Percentiles rank a stretch among this genome's conserved stretches.
Conservation (phyloP, 2,113 vertebrate genomes). For the Phylloscopus trochilus region DNA sequence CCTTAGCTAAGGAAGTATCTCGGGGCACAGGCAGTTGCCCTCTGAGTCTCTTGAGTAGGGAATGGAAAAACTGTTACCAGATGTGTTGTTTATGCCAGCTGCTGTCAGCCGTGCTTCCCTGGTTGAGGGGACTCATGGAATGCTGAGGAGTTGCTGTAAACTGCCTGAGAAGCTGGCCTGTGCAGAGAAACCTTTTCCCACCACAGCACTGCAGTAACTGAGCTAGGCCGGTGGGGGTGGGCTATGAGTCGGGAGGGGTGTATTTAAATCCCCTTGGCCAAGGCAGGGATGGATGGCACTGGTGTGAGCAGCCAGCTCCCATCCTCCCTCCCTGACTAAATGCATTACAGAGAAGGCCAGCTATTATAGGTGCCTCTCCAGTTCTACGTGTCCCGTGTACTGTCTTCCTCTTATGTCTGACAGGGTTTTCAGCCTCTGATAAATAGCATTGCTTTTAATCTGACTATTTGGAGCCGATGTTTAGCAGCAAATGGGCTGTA, state of each 20-base stretch:
- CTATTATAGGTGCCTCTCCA: not conserved
- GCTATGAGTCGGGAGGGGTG: rapidly evolving
- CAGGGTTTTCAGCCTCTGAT: not conserved
- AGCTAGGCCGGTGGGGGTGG: not conserved
- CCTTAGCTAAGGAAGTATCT: not conserved
- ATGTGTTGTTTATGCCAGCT: not conserved
- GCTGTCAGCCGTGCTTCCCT: not conserved
- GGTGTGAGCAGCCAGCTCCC: not conserved
- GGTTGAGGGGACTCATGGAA: not conserved
- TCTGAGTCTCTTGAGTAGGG: not conserved
- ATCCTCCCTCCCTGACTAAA: not conserved
- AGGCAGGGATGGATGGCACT: not conserved
- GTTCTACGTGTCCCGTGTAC: not conserved
- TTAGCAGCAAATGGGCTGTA: not conserved
- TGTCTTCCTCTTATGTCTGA: not conserved
- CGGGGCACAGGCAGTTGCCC: not conserved
- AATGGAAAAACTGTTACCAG: not conserved
- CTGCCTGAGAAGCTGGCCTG: not conserved
- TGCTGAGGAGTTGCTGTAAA: not conserved
- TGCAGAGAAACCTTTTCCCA: not conserved
- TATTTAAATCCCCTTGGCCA: not conserved
- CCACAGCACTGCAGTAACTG: not conserved
- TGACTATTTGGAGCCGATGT: not conserved
- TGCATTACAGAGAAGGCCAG: not conserved
- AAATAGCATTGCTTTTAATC: not conserved